Evolutionary conservation across 2,888 invertebrate genomes (phyloP), one percentile per base, ranked within the genome.

Genomic region (Strigamia maritima): DNA sequence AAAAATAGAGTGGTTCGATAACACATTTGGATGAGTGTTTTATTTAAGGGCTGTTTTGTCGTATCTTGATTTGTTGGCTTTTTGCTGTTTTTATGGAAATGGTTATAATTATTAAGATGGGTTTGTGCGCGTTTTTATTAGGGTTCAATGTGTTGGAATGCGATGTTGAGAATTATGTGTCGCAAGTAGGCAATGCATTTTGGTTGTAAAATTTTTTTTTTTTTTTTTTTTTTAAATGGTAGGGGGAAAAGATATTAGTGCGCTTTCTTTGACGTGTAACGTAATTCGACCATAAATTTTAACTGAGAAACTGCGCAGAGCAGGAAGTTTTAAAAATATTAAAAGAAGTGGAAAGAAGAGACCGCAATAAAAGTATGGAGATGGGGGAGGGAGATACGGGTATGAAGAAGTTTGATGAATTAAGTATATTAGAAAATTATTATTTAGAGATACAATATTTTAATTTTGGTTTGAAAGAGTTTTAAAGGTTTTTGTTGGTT

Each of bases 171-270:
- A 70, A 70, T 70, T 70, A 70, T 70, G 70, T 70, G 70, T 70
- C 70, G 70, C 70, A 70, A 70, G 70, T 70, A 70, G 70, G 70
- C 70, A 70, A 70, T 70, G 70, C 70, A 70, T 70, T 70, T 70
- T 70, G 28, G 28, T 70, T 12, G 28, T 3, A n/a, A 28, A 70
- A 70, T 54, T 54, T 54, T 16, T n/a, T n/a, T n/a, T n/a, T n/a
- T n/a, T n/a, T n/a, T n/a, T n/a, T n/a, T n/a, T n/a, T n/a, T n/a
- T 24, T 24, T 14, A 65, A 65, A 65, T 12, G 26, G 24, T 14
- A 14, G 28, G 70, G 70, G 70, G 28, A 70, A 70, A 70, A 70
- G 70, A 70, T 70, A 70, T 70, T 70, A 70, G 70, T 28, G 70
- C 70, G 70, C 70, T 70, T 70, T 70, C 70, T 70, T 70, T 70